Evolutionary conservation across 2,113 vertebrate species (phyloP).

Genomic region (Diglossa brunneiventris): DNA sequence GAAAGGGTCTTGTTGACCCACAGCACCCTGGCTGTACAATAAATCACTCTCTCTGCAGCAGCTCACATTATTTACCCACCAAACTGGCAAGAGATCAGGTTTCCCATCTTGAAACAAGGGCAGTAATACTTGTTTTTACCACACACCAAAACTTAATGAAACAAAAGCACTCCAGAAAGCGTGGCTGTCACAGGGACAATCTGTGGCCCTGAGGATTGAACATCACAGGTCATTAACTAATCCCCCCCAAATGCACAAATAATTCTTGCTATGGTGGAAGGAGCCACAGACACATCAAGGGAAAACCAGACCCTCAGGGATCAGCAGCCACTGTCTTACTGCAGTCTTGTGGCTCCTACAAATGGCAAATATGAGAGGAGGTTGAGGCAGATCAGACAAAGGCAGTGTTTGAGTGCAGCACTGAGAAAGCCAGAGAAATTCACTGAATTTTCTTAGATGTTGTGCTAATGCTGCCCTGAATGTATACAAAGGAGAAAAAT

Average conservation of each 20-base stretch:
- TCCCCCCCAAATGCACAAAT: neutral
- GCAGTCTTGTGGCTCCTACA: neutral
- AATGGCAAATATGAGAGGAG: neutral
- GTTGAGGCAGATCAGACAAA: neutral
- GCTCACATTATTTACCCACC: neutral
- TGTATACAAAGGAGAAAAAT: neutral
- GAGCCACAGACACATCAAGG: neutral
- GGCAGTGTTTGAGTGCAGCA: neutral
- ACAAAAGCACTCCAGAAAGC: neutral
- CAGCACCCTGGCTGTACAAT: neutral
- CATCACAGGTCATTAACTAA: neutral
- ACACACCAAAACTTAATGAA: neutral
- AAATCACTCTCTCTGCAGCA: neutral
- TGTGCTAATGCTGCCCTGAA: neutral
- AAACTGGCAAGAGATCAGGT: neutral
- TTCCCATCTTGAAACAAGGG: neutral
- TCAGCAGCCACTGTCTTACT: neutral
- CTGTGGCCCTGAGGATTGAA: rapidly evolving
- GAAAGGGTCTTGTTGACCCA: neutral
- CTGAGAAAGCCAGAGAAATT: neutral
- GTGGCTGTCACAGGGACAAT: neutral
- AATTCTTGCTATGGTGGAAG: neutral
- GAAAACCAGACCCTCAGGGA: slow-evolving; percentile 14
- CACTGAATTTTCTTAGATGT: neutral
- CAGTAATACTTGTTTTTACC: neutral